These are phyloP conservation scores for Hemichromis elongatus DNA, from an alignment of 2,113 vertebrate species.

Conservation along the genomic window DNA sequence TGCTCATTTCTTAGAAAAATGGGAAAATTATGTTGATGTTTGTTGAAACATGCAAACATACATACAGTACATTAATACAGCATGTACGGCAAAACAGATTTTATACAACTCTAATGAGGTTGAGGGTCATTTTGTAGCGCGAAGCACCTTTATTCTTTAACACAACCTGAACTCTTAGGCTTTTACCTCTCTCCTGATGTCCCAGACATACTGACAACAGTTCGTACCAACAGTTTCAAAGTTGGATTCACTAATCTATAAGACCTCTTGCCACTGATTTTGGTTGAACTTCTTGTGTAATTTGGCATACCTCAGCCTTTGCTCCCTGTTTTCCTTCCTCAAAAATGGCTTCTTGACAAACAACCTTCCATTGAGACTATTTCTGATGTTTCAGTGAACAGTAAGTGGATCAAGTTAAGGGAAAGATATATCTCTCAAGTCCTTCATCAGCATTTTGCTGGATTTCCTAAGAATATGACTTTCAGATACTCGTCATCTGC, in stretches of 20 bases:
- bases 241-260: neutral
- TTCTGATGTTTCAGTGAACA: neutral
- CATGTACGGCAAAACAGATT: too few relatives aligned
- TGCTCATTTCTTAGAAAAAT: neutral
- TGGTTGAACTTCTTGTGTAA: neutral
- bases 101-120: too few relatives aligned
- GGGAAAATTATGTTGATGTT: neutral
- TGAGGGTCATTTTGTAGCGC: too few relatives aligned
- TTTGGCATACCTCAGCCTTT: neutral
- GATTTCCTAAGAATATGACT: neutral
- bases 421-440: neutral
- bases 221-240: neutral
- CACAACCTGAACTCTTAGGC: too few relatives aligned
- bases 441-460: neutral
- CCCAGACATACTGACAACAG: neutral
- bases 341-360: neutral
- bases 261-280: neutral
- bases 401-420: neutral
- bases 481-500: neutral
- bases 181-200: neutral
- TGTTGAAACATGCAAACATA: neutral
- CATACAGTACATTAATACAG: neutral
- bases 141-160: too few relatives aligned
- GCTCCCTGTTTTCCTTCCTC: neutral
- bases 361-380: neutral